phyloP scores from a whole-genome alignment of 2,888 invertebrate species.

The Drosophila neotestacea region DNA sequence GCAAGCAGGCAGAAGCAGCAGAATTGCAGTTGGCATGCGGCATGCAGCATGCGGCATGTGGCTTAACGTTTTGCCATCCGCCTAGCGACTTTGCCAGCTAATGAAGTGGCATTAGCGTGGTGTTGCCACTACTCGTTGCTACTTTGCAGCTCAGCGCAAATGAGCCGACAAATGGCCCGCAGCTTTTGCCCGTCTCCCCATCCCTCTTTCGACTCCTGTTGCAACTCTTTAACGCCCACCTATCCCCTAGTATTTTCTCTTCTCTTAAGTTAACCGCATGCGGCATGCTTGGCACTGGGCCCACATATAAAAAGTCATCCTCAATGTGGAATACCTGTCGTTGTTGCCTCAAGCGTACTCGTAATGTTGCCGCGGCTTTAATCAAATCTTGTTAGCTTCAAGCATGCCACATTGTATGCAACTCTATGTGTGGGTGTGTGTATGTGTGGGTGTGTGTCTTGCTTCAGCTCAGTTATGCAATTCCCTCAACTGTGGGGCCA shows the following conservation, averaged over 20 bases:
- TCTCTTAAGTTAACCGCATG: conserved; percentile 24
- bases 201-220: conserved; percentile 2
- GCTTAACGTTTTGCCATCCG: conserved; percentile 35
- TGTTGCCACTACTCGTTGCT: conserved; percentile 33
- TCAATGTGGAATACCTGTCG: conserved; percentile 42
- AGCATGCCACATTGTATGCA: conserved; percentile 22
- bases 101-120: conserved; percentile 63
- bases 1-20: conserved; percentile 7
- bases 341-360: conserved; percentile 19
- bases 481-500: conserved; percentile 17
- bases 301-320: conserved; percentile 41
- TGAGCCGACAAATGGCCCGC: conserved; percentile 62
- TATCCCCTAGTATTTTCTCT: no score
- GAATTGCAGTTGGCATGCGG: conserved; percentile 5
- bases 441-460: conserved; percentile 1
- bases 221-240: neutral
- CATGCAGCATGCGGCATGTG: conserved; percentile 22
- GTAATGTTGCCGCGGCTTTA: conserved; percentile 38
- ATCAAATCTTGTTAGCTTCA: conserved; percentile 49
- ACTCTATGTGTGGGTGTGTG: neutral
- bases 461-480: conserved; percentile 32
- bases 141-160: conserved; percentile 53
- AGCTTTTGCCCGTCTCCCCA: conserved; percentile 14
- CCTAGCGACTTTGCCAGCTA: conserved; percentile 61
- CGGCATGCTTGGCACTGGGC: conserved; percentile 18